Evolutionary conservation across 2,113 vertebrate species (phyloP).

Genomic region (Neodon shergylaensis): DNA sequence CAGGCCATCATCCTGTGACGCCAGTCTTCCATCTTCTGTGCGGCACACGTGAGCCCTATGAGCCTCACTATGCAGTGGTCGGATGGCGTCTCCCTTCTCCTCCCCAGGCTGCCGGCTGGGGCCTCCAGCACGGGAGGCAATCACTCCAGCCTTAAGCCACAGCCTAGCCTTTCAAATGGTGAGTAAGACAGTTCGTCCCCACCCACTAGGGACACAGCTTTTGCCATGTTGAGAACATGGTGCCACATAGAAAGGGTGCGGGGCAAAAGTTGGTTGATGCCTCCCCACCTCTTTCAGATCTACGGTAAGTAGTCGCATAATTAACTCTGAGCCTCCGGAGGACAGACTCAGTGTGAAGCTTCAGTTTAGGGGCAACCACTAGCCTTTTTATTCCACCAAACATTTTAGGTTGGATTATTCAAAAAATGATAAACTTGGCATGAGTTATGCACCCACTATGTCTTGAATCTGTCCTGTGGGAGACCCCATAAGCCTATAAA

Average conservation of each 20-base stretch:
- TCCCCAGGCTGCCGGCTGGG: not conserved
- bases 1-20: not conserved
- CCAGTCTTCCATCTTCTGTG: not conserved
- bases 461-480: not conserved
- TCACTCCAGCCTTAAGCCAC: not conserved
- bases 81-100: not conserved
- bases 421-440: conserved; percentile 27
- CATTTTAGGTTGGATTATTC: not conserved
- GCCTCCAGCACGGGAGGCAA: not conserved
- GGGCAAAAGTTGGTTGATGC: conserved; percentile 17
- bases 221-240: not conserved
- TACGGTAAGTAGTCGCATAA: not conserved
- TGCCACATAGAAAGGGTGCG: not conserved
- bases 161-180: not conserved
- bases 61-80: not conserved
- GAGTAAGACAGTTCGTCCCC: not conserved
- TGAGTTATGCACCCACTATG: not conserved
- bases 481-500: not conserved
- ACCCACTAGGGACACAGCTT: not conserved
- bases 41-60: not conserved
- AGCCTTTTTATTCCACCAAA: not conserved
- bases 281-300: conserved; percentile 1
- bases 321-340: not conserved
- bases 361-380: not conserved
- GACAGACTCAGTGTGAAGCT: conserved; percentile 6